phyloP scores from a whole-genome alignment of 2,113 vertebrate genomes.

The Octodon degus region DNA sequence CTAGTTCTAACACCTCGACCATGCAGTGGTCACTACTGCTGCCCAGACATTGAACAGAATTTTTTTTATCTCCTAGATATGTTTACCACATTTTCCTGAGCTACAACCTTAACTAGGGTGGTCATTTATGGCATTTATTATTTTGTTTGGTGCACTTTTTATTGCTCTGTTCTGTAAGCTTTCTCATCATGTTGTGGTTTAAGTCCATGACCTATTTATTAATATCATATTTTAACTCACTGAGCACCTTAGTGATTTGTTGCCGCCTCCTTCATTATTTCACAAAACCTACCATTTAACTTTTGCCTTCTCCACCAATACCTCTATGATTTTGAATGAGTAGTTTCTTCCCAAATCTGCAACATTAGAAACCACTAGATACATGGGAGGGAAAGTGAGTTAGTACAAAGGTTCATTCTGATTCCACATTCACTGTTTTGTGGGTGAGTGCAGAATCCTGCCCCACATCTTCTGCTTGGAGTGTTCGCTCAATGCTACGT shows the following conservation, averaged over 20 bases:
- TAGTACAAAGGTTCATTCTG: neutral
- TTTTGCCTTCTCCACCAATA: neutral
- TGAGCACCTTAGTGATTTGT: neutral
- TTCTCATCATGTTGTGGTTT: neutral
- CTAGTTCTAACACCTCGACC: neutral
- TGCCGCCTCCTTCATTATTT: neutral
- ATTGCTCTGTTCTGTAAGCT: neutral
- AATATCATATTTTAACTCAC: neutral
- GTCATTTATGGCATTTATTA: neutral
- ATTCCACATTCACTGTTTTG: neutral
- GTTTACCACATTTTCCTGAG: neutral
- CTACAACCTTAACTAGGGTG: neutral
- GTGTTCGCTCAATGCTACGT: neutral
- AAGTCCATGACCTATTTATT: neutral
- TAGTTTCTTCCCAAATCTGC: neutral
- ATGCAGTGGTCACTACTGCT: neutral
- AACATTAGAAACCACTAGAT: neutral
- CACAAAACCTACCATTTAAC: neutral
- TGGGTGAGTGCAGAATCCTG: neutral
- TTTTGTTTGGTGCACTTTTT: neutral
- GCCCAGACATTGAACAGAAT: neutral
- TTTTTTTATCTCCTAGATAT: neutral
- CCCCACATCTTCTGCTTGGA: neutral
- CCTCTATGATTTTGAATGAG: neutral
- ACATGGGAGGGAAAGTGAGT: neutral